These are phyloP conservation scores for Pipistrellus pygmaeus DNA, from an alignment of 2,797 vertebrate species.

Conservation along the genomic window DNA sequence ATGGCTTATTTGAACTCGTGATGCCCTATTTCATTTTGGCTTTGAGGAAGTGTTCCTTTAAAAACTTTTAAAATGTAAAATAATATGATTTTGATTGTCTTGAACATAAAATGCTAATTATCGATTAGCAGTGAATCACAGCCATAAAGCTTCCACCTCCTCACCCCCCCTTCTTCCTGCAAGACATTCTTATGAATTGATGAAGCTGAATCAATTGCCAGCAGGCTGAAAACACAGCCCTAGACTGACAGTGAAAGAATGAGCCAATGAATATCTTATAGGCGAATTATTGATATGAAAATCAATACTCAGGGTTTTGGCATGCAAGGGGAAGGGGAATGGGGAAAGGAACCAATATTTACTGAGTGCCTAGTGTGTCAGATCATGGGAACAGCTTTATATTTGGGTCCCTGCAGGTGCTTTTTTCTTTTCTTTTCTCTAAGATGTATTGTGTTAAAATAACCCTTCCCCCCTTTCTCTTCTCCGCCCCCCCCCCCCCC, in stretches of 20 bases:
- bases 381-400: background rate
- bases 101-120: conserved; percentile 79
- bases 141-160: conserved; percentile 68
- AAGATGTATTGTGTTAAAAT: background rate
- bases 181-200: conserved; percentile 61
- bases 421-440: conserved; percentile 50
- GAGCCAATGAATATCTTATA: background rate
- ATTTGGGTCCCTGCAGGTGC: background rate
- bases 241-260: conserved; percentile 24
- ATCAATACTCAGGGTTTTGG: conserved; percentile 72
- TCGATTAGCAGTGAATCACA: conserved; percentile 79
- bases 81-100: conserved; percentile 84
- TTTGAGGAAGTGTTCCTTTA: conserved; percentile 80
- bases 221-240: background rate
- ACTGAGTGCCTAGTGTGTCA: background rate
- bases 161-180: conserved; percentile 62
- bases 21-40: conserved; percentile 80
- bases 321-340: background rate
- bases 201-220: conserved; percentile 65
- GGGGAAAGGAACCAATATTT: background rate
- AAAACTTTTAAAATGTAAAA: conserved; percentile 85
- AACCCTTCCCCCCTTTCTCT: background rate
- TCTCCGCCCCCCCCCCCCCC: fast-evolving
- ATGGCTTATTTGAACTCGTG: conserved; percentile 85
- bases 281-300: conserved; percentile 51